A percentile compares a stretch with the other conserved stretches of the same genome.
phyloP scores from a whole-genome alignment of 2,113 vertebrate genomes.

The Lampris megalopsis region DNA sequence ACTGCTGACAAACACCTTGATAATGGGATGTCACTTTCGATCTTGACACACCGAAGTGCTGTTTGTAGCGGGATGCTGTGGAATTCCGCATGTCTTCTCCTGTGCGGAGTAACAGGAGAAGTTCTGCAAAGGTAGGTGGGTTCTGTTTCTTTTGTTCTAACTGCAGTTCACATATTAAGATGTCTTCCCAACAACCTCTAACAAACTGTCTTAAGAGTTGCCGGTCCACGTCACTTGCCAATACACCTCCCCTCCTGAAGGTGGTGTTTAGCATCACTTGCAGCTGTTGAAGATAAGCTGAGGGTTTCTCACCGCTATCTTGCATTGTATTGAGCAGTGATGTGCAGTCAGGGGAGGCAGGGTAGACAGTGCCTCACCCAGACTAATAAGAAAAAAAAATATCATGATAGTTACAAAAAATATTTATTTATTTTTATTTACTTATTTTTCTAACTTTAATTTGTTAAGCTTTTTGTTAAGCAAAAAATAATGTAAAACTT shows the following conservation, averaged over 20 bases:
- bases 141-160: neutral
- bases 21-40: neutral
- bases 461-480: neutral
- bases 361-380: no score
- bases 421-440: no score
- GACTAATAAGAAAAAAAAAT: no score
- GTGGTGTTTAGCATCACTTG: neutral
- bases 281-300: neutral
- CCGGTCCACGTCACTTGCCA: neutral
- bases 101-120: neutral
- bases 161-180: neutral
- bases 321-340: neutral
- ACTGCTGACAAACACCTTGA: neutral
- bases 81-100: neutral
- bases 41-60: neutral
- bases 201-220: conserved; percentile 2
- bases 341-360: no score
- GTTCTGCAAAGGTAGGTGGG: neutral
- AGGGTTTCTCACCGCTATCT: conserved; percentile 7
- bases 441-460: no score
- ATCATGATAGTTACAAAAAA: no score
- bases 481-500: no score
- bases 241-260: conserved; percentile 3
- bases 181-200: neutral
- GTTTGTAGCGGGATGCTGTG: conserved; percentile 1